Evolutionary conservation across 2,797 vertebrate species (phyloP).

Genomic region (Rhincodon typus): DNA sequence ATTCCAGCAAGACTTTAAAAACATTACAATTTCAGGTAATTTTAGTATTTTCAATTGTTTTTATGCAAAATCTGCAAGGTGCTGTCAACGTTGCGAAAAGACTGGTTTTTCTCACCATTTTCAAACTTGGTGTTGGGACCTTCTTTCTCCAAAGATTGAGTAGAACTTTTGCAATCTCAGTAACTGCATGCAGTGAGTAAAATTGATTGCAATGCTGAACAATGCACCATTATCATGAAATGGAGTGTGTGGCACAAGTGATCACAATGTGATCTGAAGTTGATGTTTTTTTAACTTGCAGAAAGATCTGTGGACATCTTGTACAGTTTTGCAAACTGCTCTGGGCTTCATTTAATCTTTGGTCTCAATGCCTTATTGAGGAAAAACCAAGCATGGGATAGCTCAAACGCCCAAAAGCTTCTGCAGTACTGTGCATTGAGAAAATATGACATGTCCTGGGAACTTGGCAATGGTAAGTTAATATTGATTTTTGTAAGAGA

Average conservation of each 20-base stretch:
- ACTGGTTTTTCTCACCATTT: not conserved
- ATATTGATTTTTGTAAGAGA: not conserved
- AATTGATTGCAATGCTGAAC: not conserved
- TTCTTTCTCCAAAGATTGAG: not conserved
- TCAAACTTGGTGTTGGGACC: not conserved
- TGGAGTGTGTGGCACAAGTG: not conserved
- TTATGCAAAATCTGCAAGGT: not conserved
- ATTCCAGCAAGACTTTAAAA: slow-evolving; percentile 54
- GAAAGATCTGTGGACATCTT: slow-evolving; percentile 75
- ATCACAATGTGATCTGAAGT: not conserved
- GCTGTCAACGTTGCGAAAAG: not conserved
- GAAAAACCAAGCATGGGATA: slow-evolving; percentile 70
- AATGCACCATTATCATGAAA: not conserved
- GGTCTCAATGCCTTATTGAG: slow-evolving; percentile 84
- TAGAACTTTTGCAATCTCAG: not conserved
- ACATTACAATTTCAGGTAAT: slow-evolving; percentile 75
- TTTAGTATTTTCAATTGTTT: not conserved
- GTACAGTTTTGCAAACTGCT: slow-evolving; percentile 71
- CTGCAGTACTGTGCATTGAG: slow-evolving; percentile 71
- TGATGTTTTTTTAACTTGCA: slow-evolving; percentile 45
- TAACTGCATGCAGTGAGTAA: not conserved
- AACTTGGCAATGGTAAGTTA: slow-evolving; percentile 82
- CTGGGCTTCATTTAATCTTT: slow-evolving; percentile 79
- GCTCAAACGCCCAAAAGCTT: slow-evolving; percentile 67
- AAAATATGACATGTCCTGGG: slow-evolving; percentile 78